Percentiles rank a stretch among this genome's conserved stretches.
Conservation (phyloP, 1,140 invertebrate species). For the Pissodes strobi region DNA sequence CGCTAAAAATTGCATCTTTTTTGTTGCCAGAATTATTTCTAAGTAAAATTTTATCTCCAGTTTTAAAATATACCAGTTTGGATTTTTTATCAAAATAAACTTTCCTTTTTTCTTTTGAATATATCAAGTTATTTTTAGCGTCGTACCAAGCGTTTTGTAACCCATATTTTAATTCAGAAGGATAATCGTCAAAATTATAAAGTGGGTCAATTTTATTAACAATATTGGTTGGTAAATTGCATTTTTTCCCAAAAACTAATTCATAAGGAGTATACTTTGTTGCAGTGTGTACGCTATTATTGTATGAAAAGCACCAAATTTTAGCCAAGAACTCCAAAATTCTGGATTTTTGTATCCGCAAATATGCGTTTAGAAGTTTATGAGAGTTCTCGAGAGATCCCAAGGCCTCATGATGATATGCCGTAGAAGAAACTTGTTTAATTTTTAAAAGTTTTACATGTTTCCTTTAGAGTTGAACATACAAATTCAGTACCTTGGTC, state of each 20-base stretch:
- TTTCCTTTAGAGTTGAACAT: slow-evolving; percentile 24
- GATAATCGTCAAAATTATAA: slow-evolving; percentile 39
- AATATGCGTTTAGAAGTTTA: slow-evolving; percentile 39
- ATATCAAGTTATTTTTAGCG: slow-evolving; percentile 37
- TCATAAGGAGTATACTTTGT: slow-evolving; percentile 39
- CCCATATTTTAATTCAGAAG: slow-evolving; percentile 38
- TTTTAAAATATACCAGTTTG: slow-evolving; percentile 19
- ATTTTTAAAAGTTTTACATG: slow-evolving; percentile 38
- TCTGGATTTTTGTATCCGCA: slow-evolving; percentile 35
- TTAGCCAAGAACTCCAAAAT: slow-evolving; percentile 41
- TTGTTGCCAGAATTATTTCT: slow-evolving; percentile 27
- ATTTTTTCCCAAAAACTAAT: slow-evolving; percentile 41
- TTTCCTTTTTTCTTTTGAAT: too few relatives aligned
- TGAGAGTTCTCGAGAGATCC: slow-evolving; percentile 43
- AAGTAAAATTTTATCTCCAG: slow-evolving; percentile 30
- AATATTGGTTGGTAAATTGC: slow-evolving; percentile 29
- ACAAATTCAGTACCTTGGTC: slow-evolving; percentile 36
- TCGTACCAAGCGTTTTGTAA: slow-evolving; percentile 34
- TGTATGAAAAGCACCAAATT: slow-evolving; percentile 41
- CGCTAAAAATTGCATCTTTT: slow-evolving; percentile 30
- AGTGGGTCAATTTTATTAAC: slow-evolving; percentile 24
- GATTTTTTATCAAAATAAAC: slow-evolving; percentile 16
- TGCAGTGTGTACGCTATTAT: slow-evolving; percentile 36
- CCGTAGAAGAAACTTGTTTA: slow-evolving; percentile 38
- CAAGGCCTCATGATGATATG: slow-evolving; percentile 44